Evolutionary conservation across 2,888 invertebrate species (phyloP).

Genomic region (Blastobasis lacticolella): DNA sequence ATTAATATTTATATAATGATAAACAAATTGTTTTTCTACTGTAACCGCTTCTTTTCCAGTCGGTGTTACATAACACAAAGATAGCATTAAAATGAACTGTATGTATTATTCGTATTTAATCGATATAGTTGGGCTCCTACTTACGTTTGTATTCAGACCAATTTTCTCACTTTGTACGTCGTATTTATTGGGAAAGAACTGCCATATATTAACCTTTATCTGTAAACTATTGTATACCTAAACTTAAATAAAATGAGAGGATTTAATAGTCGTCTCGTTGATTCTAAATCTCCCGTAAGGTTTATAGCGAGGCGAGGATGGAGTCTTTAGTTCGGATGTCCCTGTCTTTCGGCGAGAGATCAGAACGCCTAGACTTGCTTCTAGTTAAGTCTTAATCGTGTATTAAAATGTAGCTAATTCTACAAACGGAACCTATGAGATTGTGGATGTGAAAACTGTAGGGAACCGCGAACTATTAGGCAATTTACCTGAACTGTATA

Average conservation of each 20-base stretch:
- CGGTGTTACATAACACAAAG: constrained; percentile 51
- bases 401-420: no score
- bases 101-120: constrained; percentile 42
- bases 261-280: constrained; percentile 9
- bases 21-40: constrained; percentile 50
- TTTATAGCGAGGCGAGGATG: not conserved
- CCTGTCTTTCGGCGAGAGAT: no score
- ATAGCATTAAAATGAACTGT: constrained; percentile 33
- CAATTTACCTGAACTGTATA: constrained; percentile 20
- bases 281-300: not conserved
- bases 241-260: constrained; percentile 13
- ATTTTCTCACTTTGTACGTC: constrained; percentile 65
- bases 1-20: constrained; percentile 21
- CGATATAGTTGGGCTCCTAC: constrained; percentile 43
- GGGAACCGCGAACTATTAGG: constrained; percentile 5
- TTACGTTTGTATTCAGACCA: constrained; percentile 62
- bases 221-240: constrained; percentile 28
- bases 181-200: constrained; percentile 57
- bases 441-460: constrained; percentile 2
- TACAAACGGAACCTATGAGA: not conserved
- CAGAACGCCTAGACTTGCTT: no score
- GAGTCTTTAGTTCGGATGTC: no score
- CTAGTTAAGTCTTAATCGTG: no score
- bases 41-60: constrained; percentile 64
- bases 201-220: constrained; percentile 61